Conservation (phyloP, 2,113 vertebrate species). For the Euleptes europaea region DNA sequence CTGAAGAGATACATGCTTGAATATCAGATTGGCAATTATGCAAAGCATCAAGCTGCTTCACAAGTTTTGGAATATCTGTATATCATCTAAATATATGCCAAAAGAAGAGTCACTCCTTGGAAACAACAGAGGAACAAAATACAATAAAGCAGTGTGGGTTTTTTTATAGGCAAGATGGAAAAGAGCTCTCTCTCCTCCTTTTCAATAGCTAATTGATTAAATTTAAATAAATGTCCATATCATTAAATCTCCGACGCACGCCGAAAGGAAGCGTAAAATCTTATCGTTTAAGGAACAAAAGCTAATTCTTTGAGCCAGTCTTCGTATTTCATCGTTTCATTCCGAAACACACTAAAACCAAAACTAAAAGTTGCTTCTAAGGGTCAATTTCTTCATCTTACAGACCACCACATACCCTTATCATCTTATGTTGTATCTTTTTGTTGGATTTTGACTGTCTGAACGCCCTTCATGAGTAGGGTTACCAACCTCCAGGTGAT, state of each 20-base stretch:
- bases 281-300: neutral
- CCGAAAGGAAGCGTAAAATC: neutral
- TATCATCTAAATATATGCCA: conserved; percentile 45
- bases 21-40: conserved; percentile 69
- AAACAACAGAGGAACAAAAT: neutral
- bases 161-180: too few relatives aligned
- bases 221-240: neutral
- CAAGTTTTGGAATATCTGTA: conserved; percentile 45
- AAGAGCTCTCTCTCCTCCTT: neutral
- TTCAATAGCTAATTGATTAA: neutral
- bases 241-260: neutral
- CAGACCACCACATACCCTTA: too few relatives aligned
- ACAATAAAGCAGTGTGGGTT: neutral
- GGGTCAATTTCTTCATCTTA: too few relatives aligned
- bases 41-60: conserved; percentile 61
- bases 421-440: too few relatives aligned
- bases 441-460: too few relatives aligned
- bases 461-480: too few relatives aligned
- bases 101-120: neutral
- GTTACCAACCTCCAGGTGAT: too few relatives aligned
- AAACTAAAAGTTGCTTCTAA: neutral
- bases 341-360: neutral
- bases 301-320: too few relatives aligned
- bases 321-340: neutral
- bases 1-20: conserved; percentile 64